Evolutionary conservation across 2,113 vertebrate species (phyloP), one percentile per base, ranked within the genome.

Genomic region (Garra rufa): DNA sequence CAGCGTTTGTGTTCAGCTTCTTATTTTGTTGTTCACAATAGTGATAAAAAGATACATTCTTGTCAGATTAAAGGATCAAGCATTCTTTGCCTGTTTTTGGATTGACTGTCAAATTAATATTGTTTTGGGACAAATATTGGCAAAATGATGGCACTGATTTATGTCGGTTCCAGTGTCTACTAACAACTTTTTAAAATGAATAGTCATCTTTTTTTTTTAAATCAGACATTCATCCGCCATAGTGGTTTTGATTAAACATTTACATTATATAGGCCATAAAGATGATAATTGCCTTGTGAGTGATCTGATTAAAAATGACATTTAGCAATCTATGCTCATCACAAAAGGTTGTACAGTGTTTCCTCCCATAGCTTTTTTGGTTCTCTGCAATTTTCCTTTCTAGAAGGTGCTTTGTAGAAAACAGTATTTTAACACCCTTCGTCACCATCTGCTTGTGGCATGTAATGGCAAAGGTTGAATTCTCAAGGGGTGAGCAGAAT

Each of bases 381-480:
- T 71, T 34, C 38, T 38, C 24, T 19, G 0, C 50, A 24, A 19
- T 61, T 9, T 30, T n/a, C 38, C 10, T 70, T 17, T 69, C 86
- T 73, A 88, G 87, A 89, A n/a, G 86, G 76, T 89, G 87, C 78
- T 24, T 8, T 78, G 85, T 73, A 48, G 41, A 82, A 83, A 48
- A 84, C 71, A 75, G 59, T 80, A 15, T 90, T 91, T 91, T 74
- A 87, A 52, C 83, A 82, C 85, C 1, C 38, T 86, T 59, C 87
- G 38, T 70, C 85, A 70, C 91, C 92, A 94, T 93, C 92, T 94
- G 93, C 91, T 92, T 90, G 81, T 84, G 81, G 75, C 76, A 17
- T 9, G 11, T 81, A 0, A 38, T 87, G 89, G 80, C 88, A 91
- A 78, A 86, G 91, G 91, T 92, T 83, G 59, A 82, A 69, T 89